phyloP scores from a whole-genome alignment of 2,113 vertebrate genomes.

The Taxidea taxus region DNA sequence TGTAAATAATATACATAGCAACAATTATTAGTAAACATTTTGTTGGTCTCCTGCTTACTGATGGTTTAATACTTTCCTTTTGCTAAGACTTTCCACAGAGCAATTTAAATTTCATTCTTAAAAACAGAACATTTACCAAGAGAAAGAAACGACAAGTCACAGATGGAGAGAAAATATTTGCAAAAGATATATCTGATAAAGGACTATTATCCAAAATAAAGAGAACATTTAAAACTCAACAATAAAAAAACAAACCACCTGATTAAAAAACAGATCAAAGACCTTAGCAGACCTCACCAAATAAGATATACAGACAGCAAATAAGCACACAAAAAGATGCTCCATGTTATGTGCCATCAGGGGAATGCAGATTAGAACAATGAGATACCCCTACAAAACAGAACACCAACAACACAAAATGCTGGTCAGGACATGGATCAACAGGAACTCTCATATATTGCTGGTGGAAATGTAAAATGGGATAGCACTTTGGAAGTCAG shows the following conservation, averaged over 20 bases:
- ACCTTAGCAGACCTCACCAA: background rate
- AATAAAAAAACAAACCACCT: background rate
- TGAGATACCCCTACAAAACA: background rate
- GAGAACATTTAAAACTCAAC: background rate
- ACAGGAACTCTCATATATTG: background rate
- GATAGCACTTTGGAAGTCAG: background rate
- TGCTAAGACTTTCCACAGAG: slow-evolving; percentile 3
- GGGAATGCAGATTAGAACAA: background rate
- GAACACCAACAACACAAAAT: background rate
- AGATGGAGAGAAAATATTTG: background rate
- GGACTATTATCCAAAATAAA: background rate
- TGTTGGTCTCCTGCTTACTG: background rate
- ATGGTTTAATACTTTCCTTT: background rate
- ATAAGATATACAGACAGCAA: background rate
- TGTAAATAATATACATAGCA: background rate
- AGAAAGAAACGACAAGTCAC: background rate
- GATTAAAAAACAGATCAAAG: background rate
- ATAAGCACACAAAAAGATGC: background rate
- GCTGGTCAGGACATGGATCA: background rate
- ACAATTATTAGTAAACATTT: background rate
- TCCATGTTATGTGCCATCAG: background rate
- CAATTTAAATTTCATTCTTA: background rate
- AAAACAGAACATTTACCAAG: background rate
- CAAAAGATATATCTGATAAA: background rate
- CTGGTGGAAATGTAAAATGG: background rate